phyloP scores from a whole-genome alignment of 1,140 invertebrate species.

The Homarus americanus region DNA sequence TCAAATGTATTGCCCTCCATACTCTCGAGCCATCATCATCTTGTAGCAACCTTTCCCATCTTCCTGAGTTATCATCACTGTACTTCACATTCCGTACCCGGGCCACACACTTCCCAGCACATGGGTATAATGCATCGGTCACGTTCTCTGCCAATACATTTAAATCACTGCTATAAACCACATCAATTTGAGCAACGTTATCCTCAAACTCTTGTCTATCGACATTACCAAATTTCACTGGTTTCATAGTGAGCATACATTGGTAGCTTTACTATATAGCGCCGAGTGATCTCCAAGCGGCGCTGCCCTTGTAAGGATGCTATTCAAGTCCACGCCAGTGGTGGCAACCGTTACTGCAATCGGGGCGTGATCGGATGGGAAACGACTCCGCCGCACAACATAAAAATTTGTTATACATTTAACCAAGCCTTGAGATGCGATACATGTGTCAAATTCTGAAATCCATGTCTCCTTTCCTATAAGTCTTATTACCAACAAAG shows the following conservation, averaged over 20 bases:
- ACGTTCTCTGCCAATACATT: slow-evolving; percentile 3
- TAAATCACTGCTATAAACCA: not conserved
- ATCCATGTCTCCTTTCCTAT: slow-evolving; percentile 23
- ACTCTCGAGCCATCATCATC: slow-evolving; percentile 33
- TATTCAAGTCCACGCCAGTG: not conserved
- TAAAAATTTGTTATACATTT: not conserved
- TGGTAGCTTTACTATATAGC: not conserved
- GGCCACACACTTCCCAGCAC: not conserved
- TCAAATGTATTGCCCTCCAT: slow-evolving; percentile 34
- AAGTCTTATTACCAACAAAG: not conserved
- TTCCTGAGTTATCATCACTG: not conserved
- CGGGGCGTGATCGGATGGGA: slow-evolving; percentile 6
- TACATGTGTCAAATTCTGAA: slow-evolving; percentile 4
- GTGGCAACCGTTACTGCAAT: slow-evolving; percentile 3
- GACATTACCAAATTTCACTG: not conserved
- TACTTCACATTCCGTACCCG: not conserved
- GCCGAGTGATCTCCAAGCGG: too few species aligned
- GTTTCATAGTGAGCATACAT: not conserved
- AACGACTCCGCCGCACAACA: slow-evolving; percentile 11
- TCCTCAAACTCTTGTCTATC: not conserved
- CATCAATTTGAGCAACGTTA: not conserved
- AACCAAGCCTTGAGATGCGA: not conserved
- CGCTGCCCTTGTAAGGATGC: not conserved
- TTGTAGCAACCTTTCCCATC: slow-evolving; percentile 6
- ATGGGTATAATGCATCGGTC: not conserved